Conservation (phyloP, 1,140 invertebrate species). For the Cepaea nemoralis region DNA sequence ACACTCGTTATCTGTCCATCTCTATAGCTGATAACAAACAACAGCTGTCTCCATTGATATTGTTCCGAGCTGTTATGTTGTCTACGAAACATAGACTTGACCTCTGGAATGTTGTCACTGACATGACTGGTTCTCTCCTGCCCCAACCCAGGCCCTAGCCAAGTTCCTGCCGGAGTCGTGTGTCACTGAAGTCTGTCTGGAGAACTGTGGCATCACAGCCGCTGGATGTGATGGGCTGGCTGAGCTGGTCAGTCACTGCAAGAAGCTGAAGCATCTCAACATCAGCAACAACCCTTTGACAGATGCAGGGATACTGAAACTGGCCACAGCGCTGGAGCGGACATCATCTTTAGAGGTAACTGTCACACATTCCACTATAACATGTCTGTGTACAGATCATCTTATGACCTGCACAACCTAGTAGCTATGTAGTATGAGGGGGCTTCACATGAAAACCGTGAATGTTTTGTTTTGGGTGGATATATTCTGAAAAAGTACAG, state of each 20-base stretch:
- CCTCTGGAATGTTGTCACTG: too few relatives aligned
- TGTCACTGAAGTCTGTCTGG: slow-evolving; percentile 63
- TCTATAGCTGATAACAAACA: too few relatives aligned
- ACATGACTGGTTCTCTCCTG: too few relatives aligned
- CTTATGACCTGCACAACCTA: too few relatives aligned
- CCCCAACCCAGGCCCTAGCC: slow-evolving; percentile 54
- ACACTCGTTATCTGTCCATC: too few relatives aligned
- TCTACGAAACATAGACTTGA: too few relatives aligned
- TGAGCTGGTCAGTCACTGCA: slow-evolving; percentile 63
- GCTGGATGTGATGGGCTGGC: slow-evolving; percentile 60
- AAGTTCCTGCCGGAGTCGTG: slow-evolving; percentile 57
- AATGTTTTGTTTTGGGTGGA: too few relatives aligned
- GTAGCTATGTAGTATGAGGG: neutral
- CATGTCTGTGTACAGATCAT: too few relatives aligned
- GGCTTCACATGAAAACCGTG: neutral
- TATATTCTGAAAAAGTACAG: too few relatives aligned
- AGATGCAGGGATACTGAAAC: slow-evolving; percentile 61
- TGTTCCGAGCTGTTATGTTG: neutral
- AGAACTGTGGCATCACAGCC: slow-evolving; percentile 67
- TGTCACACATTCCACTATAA: neutral
- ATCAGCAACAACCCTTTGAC: slow-evolving; percentile 66
- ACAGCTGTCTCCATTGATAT: too few relatives aligned
- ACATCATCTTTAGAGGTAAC: slow-evolving; percentile 56
- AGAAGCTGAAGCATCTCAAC: slow-evolving; percentile 61
- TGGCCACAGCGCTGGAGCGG: slow-evolving; percentile 62